Base-by-base conservation (phyloP, 30 jellyfish, hydroid and myxozoan genomes). In the Aurelia aurita region DNA sequence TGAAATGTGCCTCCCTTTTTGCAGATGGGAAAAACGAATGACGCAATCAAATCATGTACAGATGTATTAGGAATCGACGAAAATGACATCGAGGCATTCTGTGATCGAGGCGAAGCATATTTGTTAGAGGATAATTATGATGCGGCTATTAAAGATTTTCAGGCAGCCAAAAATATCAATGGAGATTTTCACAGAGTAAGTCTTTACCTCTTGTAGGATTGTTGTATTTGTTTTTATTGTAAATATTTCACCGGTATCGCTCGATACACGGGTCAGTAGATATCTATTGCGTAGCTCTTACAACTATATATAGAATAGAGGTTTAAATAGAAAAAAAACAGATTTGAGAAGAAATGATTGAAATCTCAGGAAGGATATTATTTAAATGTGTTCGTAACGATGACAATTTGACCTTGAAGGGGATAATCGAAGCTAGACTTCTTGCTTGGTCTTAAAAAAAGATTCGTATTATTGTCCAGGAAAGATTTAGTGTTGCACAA, bases 21-120 rank as follows among this genome's bases (percentile, higher is more conserved):
- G 3, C 83, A 91, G 98, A 67, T 64, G 46, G 84, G 88, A 53
- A 77, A 74, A 31, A 58, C 95, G n/a, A 81, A 61, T 28, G 98
- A 93, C 6, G 98, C 98, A n/a, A 86, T 93, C 8, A 27, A 53
- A 73, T 32, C 84, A 55, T 93, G 98, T 58, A 77, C 97, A 14
- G 97, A 93, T 45, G 93, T 95, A 34, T 43, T 93, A 64, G 97
- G 84, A 53, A 54, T 76, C 12, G 94, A 87, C 18, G 97, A 97
- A 21, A 86, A 93, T 13, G 92, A 87, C 70, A 77, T 95, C 32
- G 88, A 93, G 87, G 98, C 97, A 2, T 82, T 28, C 32, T 93
- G 98, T 74, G 98, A 93, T 76, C 73, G 98, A 54, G 98, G 96
- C 55, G 98, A 93, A 62, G 98, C 98, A n/a, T 87, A 87, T 57